Conservation (phyloP, 2,888 invertebrate genomes). For the Eumerus sabulonum region DNA sequence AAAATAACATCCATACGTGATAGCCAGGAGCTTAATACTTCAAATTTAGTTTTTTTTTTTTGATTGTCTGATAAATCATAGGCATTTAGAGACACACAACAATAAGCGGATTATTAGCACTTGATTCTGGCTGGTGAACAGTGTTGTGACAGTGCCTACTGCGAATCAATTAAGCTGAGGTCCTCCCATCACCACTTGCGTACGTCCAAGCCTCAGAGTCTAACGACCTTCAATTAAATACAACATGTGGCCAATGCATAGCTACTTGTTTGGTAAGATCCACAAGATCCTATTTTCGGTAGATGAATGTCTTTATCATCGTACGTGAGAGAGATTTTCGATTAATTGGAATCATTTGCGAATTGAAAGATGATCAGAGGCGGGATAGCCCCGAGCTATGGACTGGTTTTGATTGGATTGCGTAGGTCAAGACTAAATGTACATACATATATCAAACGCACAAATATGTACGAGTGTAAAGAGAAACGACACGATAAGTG, state of each 20-base stretch:
- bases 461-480: background rate
- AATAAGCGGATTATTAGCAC: conserved; percentile 35
- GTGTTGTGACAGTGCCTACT: too few species aligned
- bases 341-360: conserved; percentile 26
- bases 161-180: too few species aligned
- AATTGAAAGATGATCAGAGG: conserved; percentile 3
- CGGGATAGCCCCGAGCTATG: background rate
- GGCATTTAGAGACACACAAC: conserved; percentile 27
- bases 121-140: background rate
- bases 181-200: background rate
- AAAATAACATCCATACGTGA: conserved; percentile 56
- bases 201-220: background rate
- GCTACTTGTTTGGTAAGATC: too few species aligned
- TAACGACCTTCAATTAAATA: conserved; percentile 34
- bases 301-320: background rate
- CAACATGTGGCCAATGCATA: conserved; percentile 37
- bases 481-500: conserved; percentile 2
- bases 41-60: conserved; percentile 35
- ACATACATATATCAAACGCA: too few species aligned
- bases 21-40: conserved; percentile 20
- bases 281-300: conserved; percentile 4
- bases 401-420: conserved; percentile 15
- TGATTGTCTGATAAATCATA: conserved; percentile 34
- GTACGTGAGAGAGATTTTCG: conserved; percentile 7
- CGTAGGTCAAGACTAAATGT: conserved; percentile 47